Base-by-base conservation (phyloP, 2,113 vertebrate genomes). In the Corydoras sp. region DNA sequence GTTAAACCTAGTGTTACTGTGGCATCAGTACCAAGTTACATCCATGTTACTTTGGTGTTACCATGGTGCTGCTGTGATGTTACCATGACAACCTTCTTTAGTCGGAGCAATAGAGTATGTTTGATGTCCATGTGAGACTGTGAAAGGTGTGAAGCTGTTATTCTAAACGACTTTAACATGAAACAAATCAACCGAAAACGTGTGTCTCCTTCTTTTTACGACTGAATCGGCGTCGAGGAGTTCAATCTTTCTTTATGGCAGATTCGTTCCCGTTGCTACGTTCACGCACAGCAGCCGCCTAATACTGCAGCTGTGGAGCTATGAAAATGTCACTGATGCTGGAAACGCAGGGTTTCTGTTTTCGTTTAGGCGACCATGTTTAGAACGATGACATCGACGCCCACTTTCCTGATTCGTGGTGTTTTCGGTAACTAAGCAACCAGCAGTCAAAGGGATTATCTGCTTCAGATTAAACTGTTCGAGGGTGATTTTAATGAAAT, bases 51-150 rank as follows among this genome's bases (percentile, higher is more conserved):
- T 73, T 56, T 62, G 59, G 50, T 69, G 71, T 79, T 71, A 61
- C 77, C 74, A 75, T 78, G 67, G 66, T 69, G 71, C 67, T 77
- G 59, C 67, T 51, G 68, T 74, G 67, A 35, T 10, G 71, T 78
- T 76, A 71, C 68, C 63, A 74, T 75, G 64, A 75, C 65, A 54
- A 75, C 65, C 65, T 72, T 65, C 69, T 78, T 66, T 75, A 72
- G 73, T 75, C 68, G 54, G 69, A 78, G 77, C 77, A 75, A 75
- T 71, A 77, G 66, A 49, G 76, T 71, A 70, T 74, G 72, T 78
- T 74, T 74, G 76, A 67, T 70, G 72, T 78, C 56, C 29, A 58
- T 72, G 77, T 72, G 77, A 55, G 69, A 59, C 62, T 72, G 65
- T 78, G 60, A 75, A 62, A 58, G 76, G 31, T 75, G 72, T 78